Base-by-base conservation (phyloP, 30 jellyfish, hydroid and myxozoan genomes). In the Sanderia malayensis region DNA sequence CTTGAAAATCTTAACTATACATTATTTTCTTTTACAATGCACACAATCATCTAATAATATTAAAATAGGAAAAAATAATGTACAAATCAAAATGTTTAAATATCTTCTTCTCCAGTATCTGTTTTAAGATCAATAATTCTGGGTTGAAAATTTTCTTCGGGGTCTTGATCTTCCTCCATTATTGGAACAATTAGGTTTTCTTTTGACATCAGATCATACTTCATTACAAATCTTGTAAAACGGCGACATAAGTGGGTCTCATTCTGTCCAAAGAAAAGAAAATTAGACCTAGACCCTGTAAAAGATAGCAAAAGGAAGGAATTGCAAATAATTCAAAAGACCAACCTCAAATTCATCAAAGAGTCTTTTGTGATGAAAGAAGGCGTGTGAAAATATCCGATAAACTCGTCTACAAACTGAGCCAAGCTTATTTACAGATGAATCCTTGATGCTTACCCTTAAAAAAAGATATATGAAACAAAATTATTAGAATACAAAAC, bases 371-470 rank as follows among this genome's bases (percentile, higher is more conserved):
- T 92, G 98, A 47, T 92, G 98, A 69, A 92, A 92, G 71, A 84
- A 92, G 18, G 98, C 98, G 59, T 92, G 98, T 9, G 98, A 92
- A 66, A 92, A 92, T 44, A 92, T 94, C 22, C 98, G 37, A 62
- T 92, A 92, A 11, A 92, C 95, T 55, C 98, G 59, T 41, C 98
- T 94, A 67, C 98, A 92, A 13, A 92, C 98, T 23, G 98, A 92
- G 20, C 98, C 98, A 37, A 92, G 92, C 61, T 92, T 92, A 25
- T 86, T 74, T 20, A 92, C 98, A 7, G 98, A 92, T 23, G 96
- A 84, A 44, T 92, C 98, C 77, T 92, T 92, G n/a, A 92, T 92
- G 89, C 98, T 92, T 65, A 92, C 98, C 76, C 98, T 92, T 49
- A 58, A 70, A 61, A 6, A 29, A 67, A 76, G 21, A 61, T n/a